phyloP scores from a whole-genome alignment of 2,113 vertebrate genomes.

The Apaloderma vittatum region DNA sequence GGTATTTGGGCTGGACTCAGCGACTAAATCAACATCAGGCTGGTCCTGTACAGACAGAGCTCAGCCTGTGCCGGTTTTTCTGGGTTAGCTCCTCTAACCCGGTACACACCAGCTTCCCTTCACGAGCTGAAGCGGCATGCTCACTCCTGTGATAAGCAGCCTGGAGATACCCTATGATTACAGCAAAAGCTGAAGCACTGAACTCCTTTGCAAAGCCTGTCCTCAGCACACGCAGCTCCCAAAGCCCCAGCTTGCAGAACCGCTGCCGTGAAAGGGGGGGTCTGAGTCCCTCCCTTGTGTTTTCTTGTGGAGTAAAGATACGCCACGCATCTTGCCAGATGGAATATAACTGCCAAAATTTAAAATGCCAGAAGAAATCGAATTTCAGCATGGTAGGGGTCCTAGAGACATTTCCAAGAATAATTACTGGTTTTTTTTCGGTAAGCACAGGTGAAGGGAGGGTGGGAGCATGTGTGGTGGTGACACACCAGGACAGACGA shows the following conservation, averaged over 20 bases:
- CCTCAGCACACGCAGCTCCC: neutral
- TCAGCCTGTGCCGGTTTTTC: constrained; percentile 6
- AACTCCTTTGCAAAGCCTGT: neutral
- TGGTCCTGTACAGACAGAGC: neutral
- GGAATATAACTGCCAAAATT: neutral
- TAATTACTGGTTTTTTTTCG: neutral
- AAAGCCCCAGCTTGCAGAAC: neutral
- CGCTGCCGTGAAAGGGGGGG: neutral
- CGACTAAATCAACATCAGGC: neutral
- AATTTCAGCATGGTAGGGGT: neutral
- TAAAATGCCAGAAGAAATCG: neutral
- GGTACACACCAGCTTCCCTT: neutral
- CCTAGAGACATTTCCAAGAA: accelerated
- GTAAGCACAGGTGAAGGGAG: neutral
- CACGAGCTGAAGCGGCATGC: neutral
- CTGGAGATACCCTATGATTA: neutral
- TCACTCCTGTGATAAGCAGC: neutral
- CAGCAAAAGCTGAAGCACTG: neutral
- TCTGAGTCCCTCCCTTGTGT: accelerated
- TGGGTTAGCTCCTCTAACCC: neutral
- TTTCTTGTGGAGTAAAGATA: accelerated
- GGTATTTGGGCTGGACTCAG: neutral
- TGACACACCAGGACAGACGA: accelerated
- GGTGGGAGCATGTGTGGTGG: neutral
- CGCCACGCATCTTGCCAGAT: neutral